Base-by-base conservation (phyloP, 2,797 vertebrate genomes). In the Intellagama lesueurii region DNA sequence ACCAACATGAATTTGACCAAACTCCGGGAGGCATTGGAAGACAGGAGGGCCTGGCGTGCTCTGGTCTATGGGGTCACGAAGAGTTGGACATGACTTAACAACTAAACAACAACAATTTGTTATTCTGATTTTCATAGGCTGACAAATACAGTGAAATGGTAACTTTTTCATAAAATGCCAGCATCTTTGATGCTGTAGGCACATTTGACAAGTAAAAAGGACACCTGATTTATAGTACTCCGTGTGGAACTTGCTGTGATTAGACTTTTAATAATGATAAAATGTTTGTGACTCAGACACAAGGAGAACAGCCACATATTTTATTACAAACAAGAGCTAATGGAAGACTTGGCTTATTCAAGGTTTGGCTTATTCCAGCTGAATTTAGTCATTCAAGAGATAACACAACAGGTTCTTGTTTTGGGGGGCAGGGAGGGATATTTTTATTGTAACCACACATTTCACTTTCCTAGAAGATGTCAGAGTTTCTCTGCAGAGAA, bases 141-240 rank as follows among this genome's bases (percentile, higher is more conserved):
- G 86, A 89, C 91, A 87, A 92, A 90, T 0, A 8, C 70, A 83
- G 86, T 92, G 87, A 94, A 89, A 90, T 70, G 79, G 7, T 77
- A 93, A 87, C 90, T 93, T 94, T 93, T 77, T 86, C 28, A 52
- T 89, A 89, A 92, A 92, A 85, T 84, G 7, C 83, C 85, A 26
- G 11, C 84, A 68, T 91, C 64, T 89, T 89, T 93, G 90, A 94
- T 85, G 82, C 77, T 86, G 12, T 76, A 82, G 83, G 60, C 84
- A 72, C 17, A 5, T 73, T 40, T 92, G 91, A 87, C 69, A 86
- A 88, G 88, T 87, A 94, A 95, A 88, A 26, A 86, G 84, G 22
- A 72, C 35, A 92, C 89, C 87, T 90, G 82, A 87, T 94, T 93
- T 92, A 87, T 85, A 86, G 32, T 81, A 89, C 47, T 64, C 32